Conservation (phyloP, 2,113 vertebrate genomes). For the Ploceus nigricollis region DNA sequence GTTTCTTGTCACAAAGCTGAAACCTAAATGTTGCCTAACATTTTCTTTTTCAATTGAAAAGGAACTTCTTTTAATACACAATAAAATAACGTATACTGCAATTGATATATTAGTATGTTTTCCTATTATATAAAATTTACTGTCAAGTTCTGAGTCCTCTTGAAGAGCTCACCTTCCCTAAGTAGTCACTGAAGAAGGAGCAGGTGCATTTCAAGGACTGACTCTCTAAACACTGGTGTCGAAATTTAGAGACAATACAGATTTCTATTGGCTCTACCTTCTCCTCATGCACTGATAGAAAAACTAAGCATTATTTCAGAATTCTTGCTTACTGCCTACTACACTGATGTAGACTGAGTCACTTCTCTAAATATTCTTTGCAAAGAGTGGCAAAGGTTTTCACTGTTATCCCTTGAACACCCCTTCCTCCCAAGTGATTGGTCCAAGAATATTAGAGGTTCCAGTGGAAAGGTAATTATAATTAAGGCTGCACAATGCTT, state of each 20-base stretch:
- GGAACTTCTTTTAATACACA: not conserved
- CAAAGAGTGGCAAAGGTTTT: not conserved
- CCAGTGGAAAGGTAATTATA: not conserved
- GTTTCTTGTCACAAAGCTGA: not conserved
- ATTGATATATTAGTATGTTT: not conserved
- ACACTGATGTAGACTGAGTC: fast-evolving
- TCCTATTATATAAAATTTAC: not conserved
- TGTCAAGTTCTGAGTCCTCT: not conserved
- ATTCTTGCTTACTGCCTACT: not conserved
- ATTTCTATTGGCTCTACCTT: not conserved
- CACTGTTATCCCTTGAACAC: not conserved
- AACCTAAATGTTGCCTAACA: not conserved
- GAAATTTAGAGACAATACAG: not conserved
- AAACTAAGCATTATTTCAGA: not conserved
- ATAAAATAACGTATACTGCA: not conserved
- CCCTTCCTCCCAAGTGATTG: not conserved
- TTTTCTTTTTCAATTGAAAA: not conserved
- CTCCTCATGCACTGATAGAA: not conserved
- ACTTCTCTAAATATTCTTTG: not conserved
- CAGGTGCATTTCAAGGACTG: not conserved
- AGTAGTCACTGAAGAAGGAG: not conserved
- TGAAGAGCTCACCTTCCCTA: not conserved
- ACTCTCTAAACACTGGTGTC: not conserved
- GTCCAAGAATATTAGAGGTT: not conserved
- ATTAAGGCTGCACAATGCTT: not conserved